These are phyloP conservation scores for Numida meleagris DNA, from an alignment of 2,113 vertebrate genomes.

Conservation along the genomic window DNA sequence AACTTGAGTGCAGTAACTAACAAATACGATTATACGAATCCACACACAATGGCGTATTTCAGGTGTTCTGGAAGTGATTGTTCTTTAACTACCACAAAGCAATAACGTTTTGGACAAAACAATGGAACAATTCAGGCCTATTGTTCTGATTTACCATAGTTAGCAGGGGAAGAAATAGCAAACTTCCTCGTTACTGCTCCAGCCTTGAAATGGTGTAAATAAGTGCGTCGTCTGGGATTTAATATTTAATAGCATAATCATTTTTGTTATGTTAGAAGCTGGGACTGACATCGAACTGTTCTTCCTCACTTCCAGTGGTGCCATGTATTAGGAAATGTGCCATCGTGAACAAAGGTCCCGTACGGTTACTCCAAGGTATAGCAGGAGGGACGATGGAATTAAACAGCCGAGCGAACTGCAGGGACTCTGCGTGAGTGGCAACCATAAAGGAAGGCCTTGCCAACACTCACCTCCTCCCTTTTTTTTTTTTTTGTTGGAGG, in stretches of 20 bases:
- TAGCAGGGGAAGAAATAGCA: not conserved
- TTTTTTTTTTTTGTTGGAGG: not conserved
- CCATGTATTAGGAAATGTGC: fast-evolving
- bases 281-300: not conserved
- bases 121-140: not conserved
- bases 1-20: not conserved
- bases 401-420: not conserved
- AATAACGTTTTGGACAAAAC: not conserved
- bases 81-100: not conserved
- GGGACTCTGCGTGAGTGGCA: not conserved
- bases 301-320: not conserved
- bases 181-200: not conserved
- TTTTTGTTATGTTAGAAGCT: not conserved
- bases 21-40: not conserved
- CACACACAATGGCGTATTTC: no score
- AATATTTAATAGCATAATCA: not conserved
- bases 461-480: not conserved
- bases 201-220: not conserved
- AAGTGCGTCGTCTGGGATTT: not conserved
- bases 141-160: not conserved
- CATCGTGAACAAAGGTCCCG: fast-evolving
- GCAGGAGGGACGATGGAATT: not conserved
- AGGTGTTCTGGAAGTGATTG: not conserved
- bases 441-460: not conserved
- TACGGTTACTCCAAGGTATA: not conserved